A percentile compares a stretch with the other conserved stretches of the same genome.
These are phyloP conservation scores for Teinopalpus imperialis DNA, from an alignment of 2,888 invertebrate species.

Conservation along the genomic window DNA sequence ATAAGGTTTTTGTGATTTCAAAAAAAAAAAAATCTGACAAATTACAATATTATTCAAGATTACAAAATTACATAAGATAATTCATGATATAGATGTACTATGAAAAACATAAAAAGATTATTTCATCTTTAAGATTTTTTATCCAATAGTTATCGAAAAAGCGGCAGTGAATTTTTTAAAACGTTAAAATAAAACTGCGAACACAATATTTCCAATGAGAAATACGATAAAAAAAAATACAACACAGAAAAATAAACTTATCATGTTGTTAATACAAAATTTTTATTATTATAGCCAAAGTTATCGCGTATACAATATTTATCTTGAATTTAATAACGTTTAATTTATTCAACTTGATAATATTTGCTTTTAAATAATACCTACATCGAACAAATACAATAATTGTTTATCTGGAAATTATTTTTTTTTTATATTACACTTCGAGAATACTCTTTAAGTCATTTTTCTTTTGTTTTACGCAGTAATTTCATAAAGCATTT, in stretches of 20 bases:
- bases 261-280: constrained; percentile 46
- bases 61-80: no score
- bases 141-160: no score
- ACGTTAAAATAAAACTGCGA: background rate
- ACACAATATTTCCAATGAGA: constrained; percentile 22
- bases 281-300: constrained; percentile 56
- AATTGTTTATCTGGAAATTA: constrained; percentile 19
- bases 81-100: no score
- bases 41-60: no score
- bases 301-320: constrained; percentile 66
- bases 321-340: constrained; percentile 65
- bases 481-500: no score
- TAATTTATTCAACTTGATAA: constrained; percentile 47
- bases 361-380: constrained; percentile 35
- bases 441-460: background rate
- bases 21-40: no score
- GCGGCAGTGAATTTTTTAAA: no score
- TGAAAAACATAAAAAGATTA: no score
- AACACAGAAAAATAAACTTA: constrained; percentile 48
- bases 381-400: constrained; percentile 21
- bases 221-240: constrained; percentile 33
- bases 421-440: constrained; percentile 5
- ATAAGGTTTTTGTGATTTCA: no score
- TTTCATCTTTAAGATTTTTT: no score
- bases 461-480: constrained; percentile 1